Evolutionary conservation across 1,140 invertebrate species (phyloP), one percentile per base, ranked within the genome.

Genomic region (Leucophenga varia): DNA sequence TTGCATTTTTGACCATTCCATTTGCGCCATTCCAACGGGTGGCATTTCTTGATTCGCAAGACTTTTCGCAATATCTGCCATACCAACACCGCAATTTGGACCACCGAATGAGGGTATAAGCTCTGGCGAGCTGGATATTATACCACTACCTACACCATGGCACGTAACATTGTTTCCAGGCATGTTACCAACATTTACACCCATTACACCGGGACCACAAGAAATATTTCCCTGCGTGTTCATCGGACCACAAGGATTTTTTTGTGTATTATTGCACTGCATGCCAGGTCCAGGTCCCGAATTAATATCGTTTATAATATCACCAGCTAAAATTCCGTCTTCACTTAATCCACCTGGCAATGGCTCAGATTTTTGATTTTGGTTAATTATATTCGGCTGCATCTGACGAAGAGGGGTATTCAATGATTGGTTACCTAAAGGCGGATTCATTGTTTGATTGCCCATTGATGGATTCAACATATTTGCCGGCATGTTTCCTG

Each of bases 1-100:
- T 63, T 94, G 91, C 39, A 95, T 77, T 74, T 94, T 93, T 54
- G 91, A 86, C 93, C 92, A 95, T 69, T 92, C 89, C 75, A 89
- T 83, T 74, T 83, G 87, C 34, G 79, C 78, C 3, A 77, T 71
- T 0, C 76, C 75, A 3, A 49, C 57, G 35, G 72, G 72, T 20
- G 61, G 76, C 67, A 78, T 1, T 67, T 76, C 30, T 69, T 74
- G 76, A 39, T 52, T 39, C 17, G 49, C 10, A 31, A 50, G 19
- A 25, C 7, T 37, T 47, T 40, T 50, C 52, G 25, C 43, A 28
- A 60, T 50, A 31, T 57, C 58, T 30, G 43, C 40, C 18, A 46
- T 25, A 48, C 49, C 31, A 43, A 30, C 20, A 8, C 50, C 44
- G 18, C 49, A 49, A 35, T 16, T 59, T 3, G 60, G 19, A 18